phyloP scores from a whole-genome alignment of 64 coral and sea anemone genomes.

The Orbicella faveolata region DNA sequence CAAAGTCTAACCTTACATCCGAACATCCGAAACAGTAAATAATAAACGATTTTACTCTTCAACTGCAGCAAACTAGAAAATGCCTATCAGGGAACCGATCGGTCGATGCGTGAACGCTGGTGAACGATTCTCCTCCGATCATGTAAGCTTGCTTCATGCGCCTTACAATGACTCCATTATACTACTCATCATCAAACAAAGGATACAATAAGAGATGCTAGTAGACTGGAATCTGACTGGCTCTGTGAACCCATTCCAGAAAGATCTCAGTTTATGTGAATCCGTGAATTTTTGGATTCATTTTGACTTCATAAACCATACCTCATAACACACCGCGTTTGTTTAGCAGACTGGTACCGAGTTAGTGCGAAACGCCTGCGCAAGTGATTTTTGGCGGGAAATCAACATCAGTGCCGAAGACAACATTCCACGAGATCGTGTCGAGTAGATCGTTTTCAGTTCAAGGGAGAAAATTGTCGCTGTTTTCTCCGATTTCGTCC shows the following conservation, averaged over 20 bases:
- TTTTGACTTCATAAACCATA: neutral
- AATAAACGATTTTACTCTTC: too few species aligned
- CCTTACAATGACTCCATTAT: neutral
- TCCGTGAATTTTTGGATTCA: neutral
- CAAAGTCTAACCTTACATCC: too few species aligned
- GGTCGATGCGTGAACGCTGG: too few species aligned
- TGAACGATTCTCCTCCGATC: too few species aligned
- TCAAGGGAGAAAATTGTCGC: neutral
- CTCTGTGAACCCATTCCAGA: conserved; percentile 47
- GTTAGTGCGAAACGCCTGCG: conserved; percentile 13
- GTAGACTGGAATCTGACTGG: conserved; percentile 46
- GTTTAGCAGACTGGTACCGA: neutral
- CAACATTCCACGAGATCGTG: conserved; percentile 17
- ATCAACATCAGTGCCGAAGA: neutral
- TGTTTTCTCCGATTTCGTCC: neutral
- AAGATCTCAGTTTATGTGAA: neutral
- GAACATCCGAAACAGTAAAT: too few species aligned
- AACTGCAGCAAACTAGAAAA: too few species aligned
- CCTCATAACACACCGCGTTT: neutral
- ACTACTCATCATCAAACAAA: neutral
- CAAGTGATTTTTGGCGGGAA: conserved; percentile 28
- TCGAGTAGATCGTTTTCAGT: neutral
- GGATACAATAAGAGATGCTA: conserved; percentile 63
- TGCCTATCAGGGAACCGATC: too few species aligned
- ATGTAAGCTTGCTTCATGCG: neutral